Base-by-base conservation (phyloP, 2,113 vertebrate species). In the Chauna torquata region DNA sequence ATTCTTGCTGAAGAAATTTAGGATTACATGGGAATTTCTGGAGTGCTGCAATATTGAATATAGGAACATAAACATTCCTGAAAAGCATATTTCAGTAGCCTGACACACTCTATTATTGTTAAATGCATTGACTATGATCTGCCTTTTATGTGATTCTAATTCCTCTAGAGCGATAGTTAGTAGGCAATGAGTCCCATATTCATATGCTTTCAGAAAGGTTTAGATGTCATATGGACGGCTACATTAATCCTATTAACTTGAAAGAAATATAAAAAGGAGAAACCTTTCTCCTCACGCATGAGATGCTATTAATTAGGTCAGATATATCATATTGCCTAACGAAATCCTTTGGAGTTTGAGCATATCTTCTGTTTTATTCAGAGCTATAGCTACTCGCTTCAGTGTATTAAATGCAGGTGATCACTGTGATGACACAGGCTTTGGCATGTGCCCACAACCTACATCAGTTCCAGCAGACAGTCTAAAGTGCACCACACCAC, bases 241-340 rank as follows among this genome's bases (percentile, higher is more conserved):
- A 34, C 7, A 10, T 81, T 86, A 52, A 68, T 86, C 16, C 9
- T 44, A 50, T 69, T 86, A 59, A 58, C 55, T n/a, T 58, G 3
- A 93, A 92, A 66, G n/a, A 84, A 83, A 83, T 47, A 34, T 14
- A 66, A 66, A 87, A 68, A 30, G 6, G 4, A 65, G 52, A 70
- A 74, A 64, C 3, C 6, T 52, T 90, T 65, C 42, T 74, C 50
- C 42, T 88, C 32, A 57, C 23, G 79, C 10, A 54, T 14, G 57
- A 89, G 20, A 65, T 47, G n/a, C 6, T 86, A 40, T 79, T 75
- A 81, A 81, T 94, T 78, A 93, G 16, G 69, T 66, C 85, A 90
- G 49, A 50, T 74, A 36, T 6, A 70, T 57, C 8, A 75, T 66
- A 17, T n/a, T 27, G 4, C 11, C n/a, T 88, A 86, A 86, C 38